Conservation (phyloP, 2,888 invertebrate genomes). For the Myathropa florea region DNA sequence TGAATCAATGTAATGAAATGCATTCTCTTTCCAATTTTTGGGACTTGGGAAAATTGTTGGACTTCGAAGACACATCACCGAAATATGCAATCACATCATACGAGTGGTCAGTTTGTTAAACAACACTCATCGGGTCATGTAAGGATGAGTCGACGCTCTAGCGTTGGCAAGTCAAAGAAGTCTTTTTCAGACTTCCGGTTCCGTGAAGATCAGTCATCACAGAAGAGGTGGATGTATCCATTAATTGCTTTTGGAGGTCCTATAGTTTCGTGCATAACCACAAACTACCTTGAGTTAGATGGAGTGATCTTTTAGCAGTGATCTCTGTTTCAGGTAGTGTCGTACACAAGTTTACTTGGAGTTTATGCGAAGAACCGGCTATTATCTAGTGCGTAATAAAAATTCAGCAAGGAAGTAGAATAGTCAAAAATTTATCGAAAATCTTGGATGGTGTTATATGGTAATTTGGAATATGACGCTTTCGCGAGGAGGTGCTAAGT, state of each 20-base stretch:
- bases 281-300: neutral
- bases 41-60: slow-evolving; percentile 4
- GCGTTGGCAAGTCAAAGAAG: neutral
- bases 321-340: neutral
- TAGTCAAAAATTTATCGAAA: too few species aligned
- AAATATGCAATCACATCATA: slow-evolving; percentile 1
- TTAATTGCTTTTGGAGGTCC: neutral
- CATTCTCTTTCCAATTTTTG: neutral
- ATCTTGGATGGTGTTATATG: too few species aligned
- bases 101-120: neutral
- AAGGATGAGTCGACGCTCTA: neutral
- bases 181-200: neutral
- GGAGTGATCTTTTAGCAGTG: neutral
- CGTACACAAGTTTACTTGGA: neutral
- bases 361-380: too few species aligned
- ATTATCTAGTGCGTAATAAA: too few species aligned
- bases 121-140: neutral
- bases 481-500: too few species aligned
- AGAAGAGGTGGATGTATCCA: neutral
- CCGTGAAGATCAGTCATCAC: neutral
- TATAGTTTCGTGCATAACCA: neutral
- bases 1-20: slow-evolving; percentile 33
- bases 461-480: too few species aligned
- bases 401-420: too few species aligned
- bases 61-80: neutral